These are phyloP conservation scores for Hyposmocoma kahamanoa DNA, from an alignment of 1,140 invertebrate genomes.

Conservation along the genomic window DNA sequence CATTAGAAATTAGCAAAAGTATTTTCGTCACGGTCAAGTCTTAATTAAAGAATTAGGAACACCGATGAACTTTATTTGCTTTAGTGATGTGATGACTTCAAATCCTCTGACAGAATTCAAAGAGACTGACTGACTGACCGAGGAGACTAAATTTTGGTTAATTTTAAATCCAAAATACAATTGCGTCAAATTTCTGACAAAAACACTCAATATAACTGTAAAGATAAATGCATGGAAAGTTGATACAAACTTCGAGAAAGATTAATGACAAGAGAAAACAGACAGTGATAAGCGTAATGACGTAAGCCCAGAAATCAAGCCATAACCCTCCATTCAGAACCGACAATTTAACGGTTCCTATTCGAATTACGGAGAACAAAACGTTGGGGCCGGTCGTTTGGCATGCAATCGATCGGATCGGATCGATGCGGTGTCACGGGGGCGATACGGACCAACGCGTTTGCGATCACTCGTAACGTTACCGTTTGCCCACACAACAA, in stretches of 20 bases:
- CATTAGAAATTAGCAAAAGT: constrained; percentile 9
- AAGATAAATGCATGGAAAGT: no score
- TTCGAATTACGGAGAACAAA: constrained; percentile 11
- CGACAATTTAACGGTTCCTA: constrained; percentile 12
- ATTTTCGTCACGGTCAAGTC: constrained; percentile 12
- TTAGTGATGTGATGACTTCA: no score
- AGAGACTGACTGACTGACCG: no score
- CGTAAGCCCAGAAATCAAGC: background rate
- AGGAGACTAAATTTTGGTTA: no score
- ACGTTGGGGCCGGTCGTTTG: background rate
- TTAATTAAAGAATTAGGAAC: no score
- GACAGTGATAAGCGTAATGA: background rate
- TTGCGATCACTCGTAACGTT: constrained; percentile 32
- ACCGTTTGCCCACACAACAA: background rate
- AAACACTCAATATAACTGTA: no score
- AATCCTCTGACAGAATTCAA: no score
- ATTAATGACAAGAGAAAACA: no score
- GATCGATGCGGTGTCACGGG: constrained; percentile 7
- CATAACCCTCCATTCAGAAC: background rate
- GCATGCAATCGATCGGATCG: constrained; percentile 1
- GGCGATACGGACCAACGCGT: constrained; percentile 25
- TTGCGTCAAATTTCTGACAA: no score
- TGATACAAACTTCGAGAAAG: no score
- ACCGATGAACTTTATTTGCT: no score
- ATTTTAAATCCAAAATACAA: no score